Percentiles rank a stretch among this genome's conserved stretches.
Evolutionary conservation across 1,140 invertebrate species (phyloP).

Genomic region (Campoletis sonorensis): DNA sequence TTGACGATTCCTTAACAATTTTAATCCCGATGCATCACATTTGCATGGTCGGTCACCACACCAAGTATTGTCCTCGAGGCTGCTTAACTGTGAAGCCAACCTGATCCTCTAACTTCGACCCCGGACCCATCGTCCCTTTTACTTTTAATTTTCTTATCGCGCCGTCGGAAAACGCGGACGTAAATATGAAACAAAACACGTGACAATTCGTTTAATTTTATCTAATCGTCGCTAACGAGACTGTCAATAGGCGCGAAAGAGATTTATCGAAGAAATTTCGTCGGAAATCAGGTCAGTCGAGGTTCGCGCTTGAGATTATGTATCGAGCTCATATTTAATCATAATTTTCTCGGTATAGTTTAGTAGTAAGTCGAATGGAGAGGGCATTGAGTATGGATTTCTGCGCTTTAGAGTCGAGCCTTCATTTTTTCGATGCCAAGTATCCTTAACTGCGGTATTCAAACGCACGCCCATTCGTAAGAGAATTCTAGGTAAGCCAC

Average conservation of each 20-base stretch:
- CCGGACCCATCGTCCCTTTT: too few species aligned
- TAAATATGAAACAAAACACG: not conserved
- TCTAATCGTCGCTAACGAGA: conserved; percentile 37
- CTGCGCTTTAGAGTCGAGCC: not conserved
- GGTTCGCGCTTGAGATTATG: not conserved
- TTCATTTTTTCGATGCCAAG: conserved; percentile 25
- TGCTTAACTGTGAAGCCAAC: too few species aligned
- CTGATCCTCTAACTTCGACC: too few species aligned
- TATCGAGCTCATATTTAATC: too few species aligned
- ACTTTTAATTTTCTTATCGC: too few species aligned
- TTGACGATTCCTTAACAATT: too few species aligned
- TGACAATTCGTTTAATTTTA: conserved; percentile 29
- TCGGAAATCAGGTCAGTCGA: not conserved
- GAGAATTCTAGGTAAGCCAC: conserved; percentile 30
- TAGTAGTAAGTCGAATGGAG: too few species aligned
- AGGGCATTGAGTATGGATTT: not conserved
- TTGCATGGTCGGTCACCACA: too few species aligned
- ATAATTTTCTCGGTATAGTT: too few species aligned
- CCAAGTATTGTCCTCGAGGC: too few species aligned
- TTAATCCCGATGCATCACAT: too few species aligned
- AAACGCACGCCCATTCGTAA: conserved; percentile 16
- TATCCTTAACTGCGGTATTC: not conserved
- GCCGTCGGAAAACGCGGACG: too few species aligned
- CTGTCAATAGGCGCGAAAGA: not conserved
- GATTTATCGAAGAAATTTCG: conserved; percentile 27